These are phyloP conservation scores for roundworm (Caenorhabditis elegans) DNA, from an alignment of 1,140 invertebrate species.

Conservation along the genomic window DNA sequence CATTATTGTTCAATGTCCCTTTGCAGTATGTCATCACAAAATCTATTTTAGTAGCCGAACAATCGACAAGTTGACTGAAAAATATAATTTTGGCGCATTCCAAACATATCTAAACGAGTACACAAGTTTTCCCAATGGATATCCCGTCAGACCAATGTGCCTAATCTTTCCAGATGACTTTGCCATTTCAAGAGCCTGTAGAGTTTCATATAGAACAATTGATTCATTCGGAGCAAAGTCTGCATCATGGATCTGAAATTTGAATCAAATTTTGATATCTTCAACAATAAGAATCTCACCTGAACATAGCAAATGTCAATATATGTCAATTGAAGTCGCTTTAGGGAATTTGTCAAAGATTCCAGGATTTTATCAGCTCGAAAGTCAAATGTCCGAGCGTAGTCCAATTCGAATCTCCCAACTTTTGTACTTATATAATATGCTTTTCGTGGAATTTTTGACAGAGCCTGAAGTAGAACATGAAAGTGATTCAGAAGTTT, in stretches of 20 bases:
- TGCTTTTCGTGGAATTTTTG: conserved; percentile 76
- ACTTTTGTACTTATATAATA: conserved; percentile 93
- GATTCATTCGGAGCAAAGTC: conserved; percentile 82
- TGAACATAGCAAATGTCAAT: conserved; percentile 83
- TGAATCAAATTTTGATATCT: background rate
- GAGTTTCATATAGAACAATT: conserved; percentile 80
- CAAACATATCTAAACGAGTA: background rate
- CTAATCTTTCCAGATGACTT: conserved; percentile 78
- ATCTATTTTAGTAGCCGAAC: conserved; percentile 74
- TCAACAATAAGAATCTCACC: conserved; percentile 23
- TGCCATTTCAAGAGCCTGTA: conserved; percentile 78
- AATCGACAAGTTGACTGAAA: conserved; percentile 73
- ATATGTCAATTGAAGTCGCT: conserved; percentile 77
- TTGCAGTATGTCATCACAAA: conserved; percentile 79
- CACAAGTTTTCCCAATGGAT: conserved; percentile 73
- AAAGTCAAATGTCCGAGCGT: conserved; percentile 83
- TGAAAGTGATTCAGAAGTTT: background rate
- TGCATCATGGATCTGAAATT: conserved; percentile 80
- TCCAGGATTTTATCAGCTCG: conserved; percentile 74
- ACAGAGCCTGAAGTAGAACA: conserved; percentile 72
- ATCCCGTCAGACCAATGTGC: conserved; percentile 84
- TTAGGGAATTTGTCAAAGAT: conserved; percentile 78
- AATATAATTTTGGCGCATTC: background rate
- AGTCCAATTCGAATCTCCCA: conserved; percentile 78
- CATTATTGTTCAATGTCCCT: conserved; percentile 78